A percentile compares a stretch with the other conserved stretches of the same genome.
phyloP scores from a whole-genome alignment of 2,113 vertebrate genomes.

The Vimba vimba region DNA sequence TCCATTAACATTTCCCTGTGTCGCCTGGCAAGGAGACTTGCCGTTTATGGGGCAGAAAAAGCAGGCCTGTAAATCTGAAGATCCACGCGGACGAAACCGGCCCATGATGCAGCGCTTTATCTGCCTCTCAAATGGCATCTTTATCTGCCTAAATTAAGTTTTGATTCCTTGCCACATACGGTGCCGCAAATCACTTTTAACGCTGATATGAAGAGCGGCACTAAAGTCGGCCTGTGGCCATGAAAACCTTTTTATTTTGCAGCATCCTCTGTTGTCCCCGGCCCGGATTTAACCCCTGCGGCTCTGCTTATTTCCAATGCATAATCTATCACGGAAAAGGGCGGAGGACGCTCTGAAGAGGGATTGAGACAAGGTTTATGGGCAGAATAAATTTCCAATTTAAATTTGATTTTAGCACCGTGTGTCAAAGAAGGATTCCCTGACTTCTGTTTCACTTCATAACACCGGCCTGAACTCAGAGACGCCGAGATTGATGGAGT shows the following conservation, averaged over 20 bases:
- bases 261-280: conserved; percentile 52
- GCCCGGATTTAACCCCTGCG: conserved; percentile 56
- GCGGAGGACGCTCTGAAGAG: conserved; percentile 41
- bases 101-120: conserved; percentile 82
- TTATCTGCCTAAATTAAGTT: conserved; percentile 86
- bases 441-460: conserved; percentile 54
- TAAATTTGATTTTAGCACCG: conserved; percentile 71
- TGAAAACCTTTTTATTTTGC: conserved; percentile 73
- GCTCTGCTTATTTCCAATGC: conserved; percentile 50
- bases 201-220: conserved; percentile 78
- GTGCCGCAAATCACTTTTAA: conserved; percentile 84
- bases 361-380: conserved; percentile 65
- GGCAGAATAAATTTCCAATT: conserved; percentile 76
- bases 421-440: conserved; percentile 54
- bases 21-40: conserved; percentile 79
- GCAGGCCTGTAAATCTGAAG: conserved; percentile 79
- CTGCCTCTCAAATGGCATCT: conserved; percentile 81
- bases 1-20: conserved; percentile 84
- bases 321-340: conserved; percentile 50
- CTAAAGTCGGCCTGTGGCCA: conserved; percentile 76
- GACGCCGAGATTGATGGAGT: conserved; percentile 50
- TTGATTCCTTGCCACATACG: conserved; percentile 85
- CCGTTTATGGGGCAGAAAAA: conserved; percentile 81
- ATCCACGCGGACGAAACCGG: conserved; percentile 68
- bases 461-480: conserved; percentile 25